Percentiles rank a stretch among this genome's conserved stretches.
Conservation (phyloP, 2,888 invertebrate species). For the Meteorus colon region DNA sequence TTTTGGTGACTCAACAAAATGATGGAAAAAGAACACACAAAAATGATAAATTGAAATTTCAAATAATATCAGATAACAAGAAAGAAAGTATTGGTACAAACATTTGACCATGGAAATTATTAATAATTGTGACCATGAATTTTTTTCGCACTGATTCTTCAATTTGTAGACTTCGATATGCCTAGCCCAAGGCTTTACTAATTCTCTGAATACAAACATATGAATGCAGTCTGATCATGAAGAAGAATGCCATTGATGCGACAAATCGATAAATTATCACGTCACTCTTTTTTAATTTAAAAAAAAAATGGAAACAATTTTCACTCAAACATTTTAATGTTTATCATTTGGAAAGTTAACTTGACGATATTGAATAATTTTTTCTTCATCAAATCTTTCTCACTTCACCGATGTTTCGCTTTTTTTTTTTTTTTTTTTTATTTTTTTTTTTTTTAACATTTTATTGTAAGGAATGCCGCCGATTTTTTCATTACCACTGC, state of each 20-base stretch:
- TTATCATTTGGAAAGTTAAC: neutral
- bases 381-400: neutral
- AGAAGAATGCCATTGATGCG: neutral
- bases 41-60: neutral
- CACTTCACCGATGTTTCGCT: neutral
- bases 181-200: neutral
- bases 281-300: neutral
- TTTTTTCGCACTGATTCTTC: neutral
- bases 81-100: neutral
- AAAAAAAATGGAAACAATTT: neutral
- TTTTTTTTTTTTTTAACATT: neutral
- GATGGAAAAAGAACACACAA: conserved; percentile 19
- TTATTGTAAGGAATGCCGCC: neutral
- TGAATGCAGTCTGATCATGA: neutral
- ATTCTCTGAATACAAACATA: neutral
- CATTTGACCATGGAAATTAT: neutral
- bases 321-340: neutral
- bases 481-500: conserved; percentile 25
- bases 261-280: neutral
- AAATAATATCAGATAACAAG: neutral
- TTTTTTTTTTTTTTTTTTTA: neutral
- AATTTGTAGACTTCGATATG: conserved; percentile 1
- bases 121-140: conserved; percentile 20
- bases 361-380: neutral
- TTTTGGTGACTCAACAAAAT: neutral